Evolutionary conservation across 2,888 invertebrate species (phyloP).

Genomic region (Latheticus oryzae): DNA sequence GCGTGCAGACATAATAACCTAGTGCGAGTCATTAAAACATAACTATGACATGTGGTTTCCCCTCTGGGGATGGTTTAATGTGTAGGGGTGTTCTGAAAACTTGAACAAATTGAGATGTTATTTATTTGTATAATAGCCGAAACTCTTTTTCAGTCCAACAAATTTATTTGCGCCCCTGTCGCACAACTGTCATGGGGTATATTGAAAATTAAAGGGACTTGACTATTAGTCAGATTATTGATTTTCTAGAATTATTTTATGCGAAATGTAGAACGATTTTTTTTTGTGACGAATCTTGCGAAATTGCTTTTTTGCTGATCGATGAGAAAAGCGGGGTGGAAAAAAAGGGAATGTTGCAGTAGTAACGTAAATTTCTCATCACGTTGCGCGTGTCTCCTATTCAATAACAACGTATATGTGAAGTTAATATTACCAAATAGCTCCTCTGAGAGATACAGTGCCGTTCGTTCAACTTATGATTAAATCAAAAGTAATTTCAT

Average conservation of each 20-base stretch:
- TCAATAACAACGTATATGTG: conserved; percentile 39
- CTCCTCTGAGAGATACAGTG: conserved; percentile 34
- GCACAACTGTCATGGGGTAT: conserved; percentile 34
- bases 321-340: conserved; percentile 44
- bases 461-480: conserved; percentile 39
- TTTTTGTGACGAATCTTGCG: conserved; percentile 46
- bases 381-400: conserved; percentile 37
- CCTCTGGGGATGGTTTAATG: conserved; percentile 33
- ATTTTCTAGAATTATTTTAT: conserved; percentile 35
- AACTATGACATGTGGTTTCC: conserved; percentile 42
- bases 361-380: conserved; percentile 40
- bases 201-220: conserved; percentile 19
- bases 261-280: conserved; percentile 41
- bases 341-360: conserved; percentile 26
- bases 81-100: conserved; percentile 29
- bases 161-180: conserved; percentile 32
- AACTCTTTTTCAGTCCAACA: conserved; percentile 27
- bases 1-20: conserved; percentile 7
- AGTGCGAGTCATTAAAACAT: conserved; percentile 32
- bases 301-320: conserved; percentile 51
- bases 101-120: conserved; percentile 42
- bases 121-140: conserved; percentile 35
- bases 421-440: conserved; percentile 42
- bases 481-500: conserved; percentile 40
- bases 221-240: conserved; percentile 15